Base-by-base conservation (phyloP, 2,888 invertebrate genomes). In the Geophilus truncorum region DNA sequence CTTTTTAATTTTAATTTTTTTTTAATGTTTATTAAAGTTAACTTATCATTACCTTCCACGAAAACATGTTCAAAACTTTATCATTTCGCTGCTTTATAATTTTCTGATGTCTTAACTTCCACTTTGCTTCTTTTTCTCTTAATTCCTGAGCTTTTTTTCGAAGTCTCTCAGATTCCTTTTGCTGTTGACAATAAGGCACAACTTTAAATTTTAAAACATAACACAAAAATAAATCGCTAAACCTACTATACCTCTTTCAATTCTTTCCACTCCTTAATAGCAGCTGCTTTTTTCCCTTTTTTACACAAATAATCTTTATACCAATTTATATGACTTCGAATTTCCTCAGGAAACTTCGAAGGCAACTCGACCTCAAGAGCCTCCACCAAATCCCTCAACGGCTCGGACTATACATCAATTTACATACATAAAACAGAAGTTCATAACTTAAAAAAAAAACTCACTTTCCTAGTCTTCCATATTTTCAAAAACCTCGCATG, bases 1-100 rank as follows among this genome's bases (percentile, higher is more conserved):
- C 9, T 15, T n/a, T n/a, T n/a, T n/a, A n/a, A n/a, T 77, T 75
- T 62, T 70, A 80, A 40, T 79, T 80, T 81, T 79, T 5, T 28
- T 28, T 76, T 76, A 9, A 32, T 6, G n/a, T n/a, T n/a, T n/a
- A n/a, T n/a, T n/a, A n/a, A n/a, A n/a, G n/a, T n/a, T n/a, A n/a
- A n/a, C n/a, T n/a, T n/a, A n/a, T n/a, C n/a, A 12, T 40, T 40
- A 40, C 40, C 40, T 40, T 40, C 40, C 40, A 40, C 12, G 40
- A 4, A 40, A 40, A 40, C 15, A 40, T 12, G n/a, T 40, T 40
- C n/a, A 15, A 0, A 12, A 40, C 15, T 40, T 40, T 40, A 40
- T 40, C 15, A 40, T 40, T 40, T 40, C 40, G 40, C 40, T 40
- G 40, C n/a, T 40, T 12, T 12, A 40, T 3, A 40, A 7, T 0